Conservation (phyloP, 2,113 vertebrate genomes). For the Zootoca vivipara region DNA sequence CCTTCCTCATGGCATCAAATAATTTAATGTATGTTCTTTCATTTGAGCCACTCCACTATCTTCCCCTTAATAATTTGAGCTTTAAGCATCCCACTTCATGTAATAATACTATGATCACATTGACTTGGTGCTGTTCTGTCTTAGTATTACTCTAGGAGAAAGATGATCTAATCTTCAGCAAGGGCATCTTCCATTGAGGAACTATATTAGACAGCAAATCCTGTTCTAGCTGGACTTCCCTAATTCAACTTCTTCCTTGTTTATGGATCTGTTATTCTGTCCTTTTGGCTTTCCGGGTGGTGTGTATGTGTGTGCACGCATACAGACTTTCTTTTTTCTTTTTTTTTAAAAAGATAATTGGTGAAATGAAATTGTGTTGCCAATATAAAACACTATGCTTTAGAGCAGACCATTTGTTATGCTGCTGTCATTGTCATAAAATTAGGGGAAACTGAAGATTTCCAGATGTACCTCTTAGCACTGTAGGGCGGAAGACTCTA, state of each 20-base stretch:
- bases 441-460: constrained; percentile 33
- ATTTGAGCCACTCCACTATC: background rate
- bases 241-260: background rate
- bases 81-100: constrained; percentile 3
- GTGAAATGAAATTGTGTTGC: constrained; percentile 33
- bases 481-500: constrained; percentile 22
- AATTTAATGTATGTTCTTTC: background rate
- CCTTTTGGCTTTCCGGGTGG: background rate
- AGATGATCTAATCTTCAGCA: background rate
- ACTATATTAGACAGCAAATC: background rate
- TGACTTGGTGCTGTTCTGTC: background rate
- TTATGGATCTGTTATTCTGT: background rate
- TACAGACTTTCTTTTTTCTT: background rate
- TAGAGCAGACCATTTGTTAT: constrained; percentile 17
- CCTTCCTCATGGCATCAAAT: background rate
- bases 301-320: background rate
- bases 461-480: constrained; percentile 47
- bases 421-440: constrained; percentile 17
- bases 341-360: background rate
- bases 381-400: background rate
- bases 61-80: background rate
- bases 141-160: background rate
- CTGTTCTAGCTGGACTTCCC: background rate
- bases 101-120: background rate
- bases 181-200: background rate